A percentile compares a stretch with the other conserved stretches of the same genome.
These are phyloP conservation scores for Gavialis gangeticus DNA, from an alignment of 2,113 vertebrate genomes.

Conservation along the genomic window DNA sequence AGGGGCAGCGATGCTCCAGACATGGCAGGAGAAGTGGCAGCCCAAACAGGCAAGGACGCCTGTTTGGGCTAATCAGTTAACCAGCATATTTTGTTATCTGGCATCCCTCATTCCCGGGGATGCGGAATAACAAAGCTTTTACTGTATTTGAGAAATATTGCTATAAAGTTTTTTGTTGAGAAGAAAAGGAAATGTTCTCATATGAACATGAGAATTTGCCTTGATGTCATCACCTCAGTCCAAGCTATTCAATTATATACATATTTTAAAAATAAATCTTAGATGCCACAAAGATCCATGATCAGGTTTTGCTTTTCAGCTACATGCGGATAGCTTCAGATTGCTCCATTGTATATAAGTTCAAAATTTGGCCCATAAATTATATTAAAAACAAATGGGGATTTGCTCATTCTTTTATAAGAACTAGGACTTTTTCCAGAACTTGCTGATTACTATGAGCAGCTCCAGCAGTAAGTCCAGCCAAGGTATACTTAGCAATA, in stretches of 20 bases:
- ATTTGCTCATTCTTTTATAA: conserved; percentile 6
- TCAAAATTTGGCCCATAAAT: conserved; percentile 33
- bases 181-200: background rate
- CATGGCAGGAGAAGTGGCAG: no score
- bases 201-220: no score
- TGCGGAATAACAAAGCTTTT: background rate
- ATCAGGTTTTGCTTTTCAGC: background rate
- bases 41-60: no score
- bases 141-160: background rate
- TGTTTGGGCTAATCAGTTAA: no score
- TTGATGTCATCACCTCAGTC: background rate
- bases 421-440: conserved; percentile 62
- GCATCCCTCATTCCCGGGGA: no score
- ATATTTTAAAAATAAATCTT: background rate
- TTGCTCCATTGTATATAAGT: conserved; percentile 1
- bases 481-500: conserved; percentile 47
- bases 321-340: background rate
- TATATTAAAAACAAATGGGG: conserved; percentile 10
- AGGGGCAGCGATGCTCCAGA: no score
- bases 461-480: background rate
- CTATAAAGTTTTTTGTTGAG: background rate
- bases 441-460: conserved; percentile 29
- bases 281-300: background rate
- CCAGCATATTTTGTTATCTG: no score
- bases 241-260: background rate